These are phyloP conservation scores for Platichthys flesus DNA, from an alignment of 2,113 vertebrate species.

Conservation along the genomic window DNA sequence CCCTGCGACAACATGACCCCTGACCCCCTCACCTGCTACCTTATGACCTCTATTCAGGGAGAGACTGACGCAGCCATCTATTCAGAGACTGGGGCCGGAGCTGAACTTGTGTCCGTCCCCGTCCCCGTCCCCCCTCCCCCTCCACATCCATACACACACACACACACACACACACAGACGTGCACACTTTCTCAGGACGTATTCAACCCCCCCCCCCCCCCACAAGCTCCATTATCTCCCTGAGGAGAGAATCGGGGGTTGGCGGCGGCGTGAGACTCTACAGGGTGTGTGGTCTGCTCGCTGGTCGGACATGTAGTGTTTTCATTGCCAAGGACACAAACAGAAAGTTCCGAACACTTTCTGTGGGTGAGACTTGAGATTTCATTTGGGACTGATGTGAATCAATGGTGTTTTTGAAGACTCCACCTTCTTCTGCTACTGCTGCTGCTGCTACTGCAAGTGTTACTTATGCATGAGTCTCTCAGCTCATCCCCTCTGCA, in stretches of 20 bases:
- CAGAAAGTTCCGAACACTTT: constrained; percentile 9
- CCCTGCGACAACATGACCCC: constrained; percentile 78
- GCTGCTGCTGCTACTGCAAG: constrained; percentile 81
- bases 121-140: background rate
- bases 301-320: constrained; percentile 33
- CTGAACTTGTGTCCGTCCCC: constrained; percentile 36
- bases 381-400: constrained; percentile 42
- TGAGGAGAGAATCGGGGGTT: constrained; percentile 31
- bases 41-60: constrained; percentile 55
- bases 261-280: constrained; percentile 32
- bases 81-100: constrained; percentile 46
- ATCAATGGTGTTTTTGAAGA: constrained; percentile 53
- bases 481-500: constrained; percentile 55
- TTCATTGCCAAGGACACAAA: constrained; percentile 52
- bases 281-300: constrained; percentile 44
- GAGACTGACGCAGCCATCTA: constrained; percentile 16
- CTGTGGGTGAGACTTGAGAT: constrained; percentile 22
- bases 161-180: no score
- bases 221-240: constrained; percentile 19
- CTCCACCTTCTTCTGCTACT: constrained; percentile 59
- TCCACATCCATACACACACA: background rate
- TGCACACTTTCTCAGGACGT: constrained; percentile 77
- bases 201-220: constrained; percentile 1
- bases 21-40: constrained; percentile 64
- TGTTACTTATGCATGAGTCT: constrained; percentile 85